Percentiles rank a stretch among this genome's conserved stretches.
Evolutionary conservation across 1,140 invertebrate species (phyloP).

Genomic region (Listronotus bonariensis): DNA sequence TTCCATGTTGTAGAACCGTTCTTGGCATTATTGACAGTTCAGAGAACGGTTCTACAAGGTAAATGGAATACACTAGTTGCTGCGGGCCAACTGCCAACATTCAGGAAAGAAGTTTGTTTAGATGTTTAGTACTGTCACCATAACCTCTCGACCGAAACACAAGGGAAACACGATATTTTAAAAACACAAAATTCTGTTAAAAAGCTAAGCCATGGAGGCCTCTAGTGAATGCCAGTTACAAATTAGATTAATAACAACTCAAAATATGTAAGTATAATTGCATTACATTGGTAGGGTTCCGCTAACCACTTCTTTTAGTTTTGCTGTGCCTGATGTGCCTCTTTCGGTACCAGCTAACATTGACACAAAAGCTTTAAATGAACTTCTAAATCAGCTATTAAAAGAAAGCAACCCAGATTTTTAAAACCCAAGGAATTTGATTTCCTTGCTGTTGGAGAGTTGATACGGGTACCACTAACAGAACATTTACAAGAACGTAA

Average conservation of each 20-base stretch:
- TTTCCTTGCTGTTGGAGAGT: slow-evolving; percentile 82
- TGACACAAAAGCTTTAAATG: slow-evolving; percentile 72
- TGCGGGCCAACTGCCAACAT: no score
- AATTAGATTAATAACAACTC: slow-evolving; percentile 79
- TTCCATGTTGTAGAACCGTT: no score
- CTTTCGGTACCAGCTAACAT: slow-evolving; percentile 78
- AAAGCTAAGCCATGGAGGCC: slow-evolving; percentile 29
- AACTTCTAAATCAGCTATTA: slow-evolving; percentile 79
- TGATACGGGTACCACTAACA: slow-evolving; percentile 70
- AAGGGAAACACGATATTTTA: no score
- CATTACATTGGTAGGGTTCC: slow-evolving; percentile 9
- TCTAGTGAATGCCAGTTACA: slow-evolving; percentile 64
- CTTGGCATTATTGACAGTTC: no score
- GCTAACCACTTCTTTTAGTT: slow-evolving; percentile 65
- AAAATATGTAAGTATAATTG: slow-evolving; percentile 69
- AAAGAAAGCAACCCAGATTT: slow-evolving; percentile 63
- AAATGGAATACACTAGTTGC: no score
- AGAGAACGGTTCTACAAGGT: no score
- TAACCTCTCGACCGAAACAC: no score
- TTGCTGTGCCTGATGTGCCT: slow-evolving; percentile 83
- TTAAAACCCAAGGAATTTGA: slow-evolving; percentile 78
- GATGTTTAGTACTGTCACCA: no score
- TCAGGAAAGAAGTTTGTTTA: no score
- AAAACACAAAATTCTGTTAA: no score
- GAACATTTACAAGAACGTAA: slow-evolving; percentile 72